Evolutionary conservation across 2,113 vertebrate genomes (phyloP).

Genomic region (Heterocephalus glaber): DNA sequence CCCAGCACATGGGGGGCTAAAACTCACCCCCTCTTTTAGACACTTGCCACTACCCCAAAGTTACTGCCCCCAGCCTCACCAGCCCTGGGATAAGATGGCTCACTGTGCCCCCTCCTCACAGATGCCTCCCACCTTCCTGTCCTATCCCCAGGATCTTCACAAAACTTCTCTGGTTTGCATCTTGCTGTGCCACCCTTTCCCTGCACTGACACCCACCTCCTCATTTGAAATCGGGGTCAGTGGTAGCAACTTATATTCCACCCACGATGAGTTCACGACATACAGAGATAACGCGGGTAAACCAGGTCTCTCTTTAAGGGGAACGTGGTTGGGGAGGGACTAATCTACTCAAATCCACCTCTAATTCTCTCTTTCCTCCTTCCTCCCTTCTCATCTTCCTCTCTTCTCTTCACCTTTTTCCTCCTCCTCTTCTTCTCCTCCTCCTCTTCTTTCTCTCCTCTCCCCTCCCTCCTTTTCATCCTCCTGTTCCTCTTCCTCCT

Average conservation of each 20-base stretch:
- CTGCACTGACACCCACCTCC: neutral
- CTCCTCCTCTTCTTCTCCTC: neutral
- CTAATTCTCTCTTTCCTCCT: neutral
- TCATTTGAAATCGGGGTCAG: neutral
- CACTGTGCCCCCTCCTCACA: neutral
- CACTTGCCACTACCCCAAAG: neutral
- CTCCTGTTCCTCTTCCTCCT: neutral
- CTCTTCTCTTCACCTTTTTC: neutral
- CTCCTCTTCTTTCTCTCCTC: neutral
- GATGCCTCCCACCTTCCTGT: neutral
- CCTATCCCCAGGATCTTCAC: neutral
- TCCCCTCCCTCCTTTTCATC: too few relatives aligned
- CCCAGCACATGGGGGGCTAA: neutral
- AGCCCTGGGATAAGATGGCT: neutral
- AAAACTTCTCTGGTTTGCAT: neutral
- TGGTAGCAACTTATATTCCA: neutral
- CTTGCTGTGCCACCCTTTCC: neutral
- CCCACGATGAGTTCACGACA: neutral
- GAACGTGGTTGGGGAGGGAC: neutral
- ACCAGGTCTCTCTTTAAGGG: neutral
- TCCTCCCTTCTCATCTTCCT: neutral
- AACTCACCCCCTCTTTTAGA: neutral
- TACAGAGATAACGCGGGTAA: neutral
- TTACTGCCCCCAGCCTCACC: neutral
- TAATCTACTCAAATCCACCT: neutral